Evolutionary conservation across 2,113 vertebrate species (phyloP).

Genomic region (Microtus pennsylvanicus): DNA sequence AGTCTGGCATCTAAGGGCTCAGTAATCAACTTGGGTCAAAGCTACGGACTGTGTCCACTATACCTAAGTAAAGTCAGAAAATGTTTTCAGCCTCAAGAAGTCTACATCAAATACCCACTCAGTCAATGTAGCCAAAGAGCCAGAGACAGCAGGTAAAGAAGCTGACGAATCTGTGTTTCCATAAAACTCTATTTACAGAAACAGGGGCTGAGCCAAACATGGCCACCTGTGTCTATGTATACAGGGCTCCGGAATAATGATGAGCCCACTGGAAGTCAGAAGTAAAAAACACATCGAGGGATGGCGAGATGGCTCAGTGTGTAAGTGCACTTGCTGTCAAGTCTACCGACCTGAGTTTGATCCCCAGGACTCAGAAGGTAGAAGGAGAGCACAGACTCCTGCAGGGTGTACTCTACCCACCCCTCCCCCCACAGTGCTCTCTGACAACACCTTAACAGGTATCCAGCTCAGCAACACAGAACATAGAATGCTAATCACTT

Average conservation of each 20-base stretch:
- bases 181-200: neutral
- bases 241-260: neutral
- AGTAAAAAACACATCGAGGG: neutral
- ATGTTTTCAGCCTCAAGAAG: neutral
- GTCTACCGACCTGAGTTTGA: neutral
- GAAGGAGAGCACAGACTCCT: neutral
- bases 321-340: neutral
- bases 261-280: neutral
- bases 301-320: neutral
- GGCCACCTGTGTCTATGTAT: fast-evolving
- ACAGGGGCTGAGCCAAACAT: neutral
- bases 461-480: neutral
- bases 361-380: neutral
- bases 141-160: neutral
- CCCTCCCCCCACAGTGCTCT: too few relatives aligned
- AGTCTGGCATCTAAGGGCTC: fast-evolving
- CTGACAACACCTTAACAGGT: too few relatives aligned
- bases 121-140: neutral
- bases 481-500: fast-evolving
- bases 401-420: neutral
- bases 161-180: fast-evolving
- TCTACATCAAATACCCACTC: too few relatives aligned
- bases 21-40: neutral
- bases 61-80: neutral
- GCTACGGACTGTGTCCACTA: neutral